Evolutionary conservation across 2,888 invertebrate genomes (phyloP).

Genomic region (Fragum whitleyi): DNA sequence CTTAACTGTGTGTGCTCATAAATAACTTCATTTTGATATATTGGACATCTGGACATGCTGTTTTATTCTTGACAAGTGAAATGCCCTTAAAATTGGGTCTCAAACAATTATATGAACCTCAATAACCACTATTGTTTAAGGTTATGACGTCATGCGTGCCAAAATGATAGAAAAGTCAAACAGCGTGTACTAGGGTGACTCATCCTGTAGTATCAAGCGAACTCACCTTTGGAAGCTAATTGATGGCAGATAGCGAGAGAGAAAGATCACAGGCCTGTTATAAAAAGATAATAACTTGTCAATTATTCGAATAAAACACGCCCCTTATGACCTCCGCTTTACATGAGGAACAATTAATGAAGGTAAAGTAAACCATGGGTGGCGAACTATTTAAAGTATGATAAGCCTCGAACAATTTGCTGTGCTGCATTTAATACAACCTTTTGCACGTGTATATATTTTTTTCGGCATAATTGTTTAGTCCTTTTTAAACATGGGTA

Average conservation of each 20-base stretch:
- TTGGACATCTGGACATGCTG: no score
- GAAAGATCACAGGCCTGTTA: conserved; percentile 1
- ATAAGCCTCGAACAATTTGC: not conserved
- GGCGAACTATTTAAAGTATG: not conserved
- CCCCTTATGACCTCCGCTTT: not conserved
- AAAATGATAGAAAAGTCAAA: not conserved
- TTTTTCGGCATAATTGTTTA: no score
- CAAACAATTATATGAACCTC: no score
- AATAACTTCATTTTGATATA: no score
- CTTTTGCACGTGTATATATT: no score
- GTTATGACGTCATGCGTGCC: no score
- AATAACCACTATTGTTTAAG: no score
- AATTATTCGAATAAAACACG: conserved; percentile 3
- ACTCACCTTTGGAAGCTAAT: not conserved
- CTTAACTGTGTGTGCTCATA: no score
- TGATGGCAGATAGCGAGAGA: not conserved
- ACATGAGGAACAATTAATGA: not conserved
- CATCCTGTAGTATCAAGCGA: conserved; percentile 7
- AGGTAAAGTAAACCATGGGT: not conserved
- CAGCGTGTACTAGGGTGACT: conserved; percentile 10
- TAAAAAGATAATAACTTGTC: not conserved
- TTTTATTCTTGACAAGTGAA: no score
- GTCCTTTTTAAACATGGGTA: no score
- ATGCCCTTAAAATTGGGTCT: no score
- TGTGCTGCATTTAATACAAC: not conserved